Conservation (phyloP, 2,888 invertebrate species). For the Hoplodrina ambigua region DNA sequence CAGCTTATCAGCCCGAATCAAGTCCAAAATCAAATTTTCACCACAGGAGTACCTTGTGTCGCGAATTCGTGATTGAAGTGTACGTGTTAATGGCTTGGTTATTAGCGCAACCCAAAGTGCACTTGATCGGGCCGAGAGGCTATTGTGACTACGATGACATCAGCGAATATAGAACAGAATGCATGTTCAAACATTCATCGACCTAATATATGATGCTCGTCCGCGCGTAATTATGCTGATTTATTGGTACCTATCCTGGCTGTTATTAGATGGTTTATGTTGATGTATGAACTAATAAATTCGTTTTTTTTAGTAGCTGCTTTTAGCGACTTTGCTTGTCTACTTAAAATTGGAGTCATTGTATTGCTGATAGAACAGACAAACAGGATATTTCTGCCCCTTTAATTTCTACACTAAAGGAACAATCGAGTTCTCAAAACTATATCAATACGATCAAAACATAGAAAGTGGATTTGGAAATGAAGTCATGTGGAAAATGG, state of each 20-base stretch:
- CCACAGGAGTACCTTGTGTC: constrained; percentile 12
- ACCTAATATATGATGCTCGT: constrained; percentile 39
- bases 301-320: not conserved
- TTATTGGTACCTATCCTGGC: constrained; percentile 21
- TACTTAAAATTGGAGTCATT: no score
- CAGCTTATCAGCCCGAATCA: constrained; percentile 26
- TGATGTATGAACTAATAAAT: not conserved
- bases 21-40: constrained; percentile 29
- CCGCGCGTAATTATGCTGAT: constrained; percentile 34
- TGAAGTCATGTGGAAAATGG: constrained; percentile 35
- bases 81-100: constrained; percentile 63
- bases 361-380: not conserved
- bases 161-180: constrained; percentile 74
- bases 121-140: constrained; percentile 65
- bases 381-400: not conserved
- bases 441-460: constrained; percentile 34
- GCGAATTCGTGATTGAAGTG: constrained; percentile 35
- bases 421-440: constrained; percentile 21
- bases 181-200: constrained; percentile 55
- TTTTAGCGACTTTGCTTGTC: not conserved
- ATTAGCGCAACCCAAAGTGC: constrained; percentile 66
- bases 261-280: constrained; percentile 4
- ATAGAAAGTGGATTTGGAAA: constrained; percentile 40
- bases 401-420: constrained; percentile 21
- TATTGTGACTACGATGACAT: constrained; percentile 70